Conservation (phyloP, 2,797 vertebrate genomes). For the Etheostoma nigrum region DNA sequence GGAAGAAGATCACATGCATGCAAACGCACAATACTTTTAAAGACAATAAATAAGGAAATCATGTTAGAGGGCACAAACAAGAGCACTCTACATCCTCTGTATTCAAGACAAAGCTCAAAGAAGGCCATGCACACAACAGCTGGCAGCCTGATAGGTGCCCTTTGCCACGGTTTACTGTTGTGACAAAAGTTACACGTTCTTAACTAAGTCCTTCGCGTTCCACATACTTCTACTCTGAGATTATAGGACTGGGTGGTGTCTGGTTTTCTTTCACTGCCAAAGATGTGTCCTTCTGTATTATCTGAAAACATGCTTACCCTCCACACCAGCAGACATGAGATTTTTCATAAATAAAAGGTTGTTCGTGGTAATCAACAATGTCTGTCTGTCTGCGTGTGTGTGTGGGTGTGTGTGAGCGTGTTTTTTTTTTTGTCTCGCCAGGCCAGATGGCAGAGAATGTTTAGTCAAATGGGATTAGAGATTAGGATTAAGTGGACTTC, state of each 20-base stretch:
- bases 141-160: constrained; percentile 35
- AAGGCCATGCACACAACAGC: constrained; percentile 18
- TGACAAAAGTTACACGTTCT: constrained; percentile 37
- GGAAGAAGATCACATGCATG: constrained; percentile 6
- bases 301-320: constrained; percentile 18
- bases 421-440: constrained; percentile 65
- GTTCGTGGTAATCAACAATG: constrained; percentile 21
- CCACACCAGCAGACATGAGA: neutral
- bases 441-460: constrained; percentile 85
- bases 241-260: constrained; percentile 55
- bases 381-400: constrained; percentile 36
- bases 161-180: constrained; percentile 8
- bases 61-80: constrained; percentile 26
- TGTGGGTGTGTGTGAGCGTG: constrained; percentile 21
- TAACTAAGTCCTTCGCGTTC: constrained; percentile 55
- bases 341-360: constrained; percentile 19
- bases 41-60: constrained; percentile 17
- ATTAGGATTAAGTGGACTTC: constrained; percentile 85
- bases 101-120: constrained; percentile 1
- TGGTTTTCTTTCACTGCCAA: constrained; percentile 30
- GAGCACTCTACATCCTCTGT: neutral
- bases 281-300: constrained; percentile 38
- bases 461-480: constrained; percentile 87
- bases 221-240: constrained; percentile 38
- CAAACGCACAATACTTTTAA: constrained; percentile 15